phyloP scores from a whole-genome alignment of 2,113 vertebrate species.

The Suncus etruscus region DNA sequence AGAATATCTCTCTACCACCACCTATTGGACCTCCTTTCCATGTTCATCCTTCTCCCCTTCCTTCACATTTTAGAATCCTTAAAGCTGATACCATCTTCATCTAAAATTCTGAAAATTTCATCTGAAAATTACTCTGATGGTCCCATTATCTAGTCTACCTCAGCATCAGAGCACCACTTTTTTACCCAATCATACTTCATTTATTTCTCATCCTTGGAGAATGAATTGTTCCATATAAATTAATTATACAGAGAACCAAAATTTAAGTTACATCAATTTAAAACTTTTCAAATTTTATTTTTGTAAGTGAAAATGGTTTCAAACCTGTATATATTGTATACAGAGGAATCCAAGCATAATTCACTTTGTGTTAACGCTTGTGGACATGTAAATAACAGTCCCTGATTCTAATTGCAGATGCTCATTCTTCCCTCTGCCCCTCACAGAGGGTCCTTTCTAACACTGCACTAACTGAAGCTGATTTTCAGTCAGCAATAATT shows the following conservation, averaged over 20 bases:
- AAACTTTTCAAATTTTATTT: constrained; percentile 55
- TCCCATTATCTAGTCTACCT: constrained; percentile 17
- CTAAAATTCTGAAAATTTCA: neutral
- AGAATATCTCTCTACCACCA: too few species aligned
- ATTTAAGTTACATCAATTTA: constrained; percentile 12
- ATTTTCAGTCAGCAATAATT: too few species aligned
- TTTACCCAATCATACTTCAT: neutral
- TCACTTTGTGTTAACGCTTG: neutral
- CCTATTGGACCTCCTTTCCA: too few species aligned
- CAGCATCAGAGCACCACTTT: neutral
- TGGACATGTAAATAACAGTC: neutral
- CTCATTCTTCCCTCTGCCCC: neutral
- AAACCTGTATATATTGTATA: neutral
- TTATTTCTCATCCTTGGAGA: constrained; percentile 40
- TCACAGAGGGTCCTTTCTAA: neutral
- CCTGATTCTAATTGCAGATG: neutral
- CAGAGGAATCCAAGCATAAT: neutral
- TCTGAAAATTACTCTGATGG: neutral
- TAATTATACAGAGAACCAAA: constrained; percentile 56
- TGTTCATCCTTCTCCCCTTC: neutral
- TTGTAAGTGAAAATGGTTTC: constrained; percentile 38
- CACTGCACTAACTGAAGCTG: too few species aligned
- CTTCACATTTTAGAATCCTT: constrained; percentile 47
- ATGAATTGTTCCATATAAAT: constrained; percentile 52
- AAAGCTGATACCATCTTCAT: neutral